These are phyloP conservation scores for Thalassarche chlororhynchos DNA, from an alignment of 2,113 vertebrate genomes.

Conservation along the genomic window DNA sequence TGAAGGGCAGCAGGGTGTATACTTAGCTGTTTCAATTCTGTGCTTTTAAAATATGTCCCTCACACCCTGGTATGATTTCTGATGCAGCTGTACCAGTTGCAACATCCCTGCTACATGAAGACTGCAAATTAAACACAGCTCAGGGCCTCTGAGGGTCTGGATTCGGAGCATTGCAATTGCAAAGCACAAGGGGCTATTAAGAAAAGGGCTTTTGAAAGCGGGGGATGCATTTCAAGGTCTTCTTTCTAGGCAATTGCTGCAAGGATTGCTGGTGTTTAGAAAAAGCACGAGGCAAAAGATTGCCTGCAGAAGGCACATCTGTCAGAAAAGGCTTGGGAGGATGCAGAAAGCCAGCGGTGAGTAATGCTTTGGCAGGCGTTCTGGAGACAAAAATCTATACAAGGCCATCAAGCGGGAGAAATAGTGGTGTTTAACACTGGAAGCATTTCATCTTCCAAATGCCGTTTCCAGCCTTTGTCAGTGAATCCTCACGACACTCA, in stretches of 20 bases:
- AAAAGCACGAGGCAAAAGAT: background rate
- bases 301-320: background rate
- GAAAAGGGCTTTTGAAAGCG: background rate
- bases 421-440: background rate
- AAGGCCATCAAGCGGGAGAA: background rate
- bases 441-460: slow-evolving; percentile 6
- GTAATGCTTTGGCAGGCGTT: background rate
- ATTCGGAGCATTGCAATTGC: background rate
- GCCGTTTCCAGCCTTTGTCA: background rate
- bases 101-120: background rate
- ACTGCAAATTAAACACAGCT: background rate
- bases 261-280: background rate
- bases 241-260: background rate
- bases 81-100: background rate
- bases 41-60: background rate
- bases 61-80: background rate
- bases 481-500: background rate
- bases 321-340: background rate
- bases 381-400: background rate
- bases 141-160: background rate
- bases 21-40: background rate
- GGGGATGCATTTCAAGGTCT: background rate
- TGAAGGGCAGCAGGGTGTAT: background rate
- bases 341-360: background rate
- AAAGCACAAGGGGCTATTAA: background rate